Evolutionary conservation across 2,113 vertebrate genomes (phyloP).

Genomic region (Brachionichthys hirsutus): DNA sequence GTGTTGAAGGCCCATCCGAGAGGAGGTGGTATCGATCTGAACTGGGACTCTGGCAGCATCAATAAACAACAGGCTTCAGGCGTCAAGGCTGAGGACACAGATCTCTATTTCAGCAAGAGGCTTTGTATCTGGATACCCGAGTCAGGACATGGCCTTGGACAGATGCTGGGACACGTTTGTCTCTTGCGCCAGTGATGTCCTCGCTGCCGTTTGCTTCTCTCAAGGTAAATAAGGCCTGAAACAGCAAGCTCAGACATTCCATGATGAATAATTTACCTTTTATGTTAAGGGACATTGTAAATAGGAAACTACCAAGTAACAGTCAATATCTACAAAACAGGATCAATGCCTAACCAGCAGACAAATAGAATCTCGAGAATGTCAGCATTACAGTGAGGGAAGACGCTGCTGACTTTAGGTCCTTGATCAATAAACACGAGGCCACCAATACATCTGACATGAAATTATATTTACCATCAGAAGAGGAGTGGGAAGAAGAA

Average conservation of each 20-base stretch:
- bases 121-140: constrained; percentile 58
- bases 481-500: constrained; percentile 4
- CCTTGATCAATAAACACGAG: constrained; percentile 60
- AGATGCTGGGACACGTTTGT: constrained; percentile 32
- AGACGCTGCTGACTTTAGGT: constrained; percentile 45
- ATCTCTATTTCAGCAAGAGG: constrained; percentile 64
- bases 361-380: constrained; percentile 59
- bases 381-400: constrained; percentile 53
- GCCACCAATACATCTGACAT: constrained; percentile 45
- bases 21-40: constrained; percentile 72
- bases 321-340: constrained; percentile 28
- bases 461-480: constrained; percentile 49
- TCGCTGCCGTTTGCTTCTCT: constrained; percentile 15
- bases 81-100: constrained; percentile 73
- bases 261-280: constrained; percentile 13
- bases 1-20: constrained; percentile 66
- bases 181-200: constrained; percentile 14
- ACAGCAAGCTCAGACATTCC: constrained; percentile 12
- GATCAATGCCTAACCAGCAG: constrained; percentile 52
- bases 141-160: constrained; percentile 44
- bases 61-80: constrained; percentile 73
- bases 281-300: constrained; percentile 34
- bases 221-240: constrained; percentile 43
- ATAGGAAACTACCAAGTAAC: constrained; percentile 44
- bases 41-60: constrained; percentile 61